Evolutionary conservation across 1,140 invertebrate species (phyloP).

Genomic region (Zaprionus capensis): DNA sequence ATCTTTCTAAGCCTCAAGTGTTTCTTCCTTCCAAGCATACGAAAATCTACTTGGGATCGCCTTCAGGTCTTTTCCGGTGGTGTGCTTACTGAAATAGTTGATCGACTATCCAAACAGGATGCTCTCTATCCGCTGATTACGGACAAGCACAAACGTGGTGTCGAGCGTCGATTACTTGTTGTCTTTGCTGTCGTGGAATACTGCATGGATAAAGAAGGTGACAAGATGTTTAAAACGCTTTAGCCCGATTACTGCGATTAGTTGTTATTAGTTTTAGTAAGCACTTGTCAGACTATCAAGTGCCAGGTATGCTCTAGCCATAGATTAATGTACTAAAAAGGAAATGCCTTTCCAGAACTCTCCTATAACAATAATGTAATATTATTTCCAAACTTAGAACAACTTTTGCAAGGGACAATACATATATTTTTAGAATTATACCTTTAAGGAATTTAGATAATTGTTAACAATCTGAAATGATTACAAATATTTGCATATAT

Average conservation of each 20-base stretch:
- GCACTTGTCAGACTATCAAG: conserved; percentile 21
- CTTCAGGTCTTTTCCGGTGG: conserved; percentile 89
- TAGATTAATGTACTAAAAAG: conserved; percentile 6
- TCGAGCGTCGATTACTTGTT: conserved; percentile 91
- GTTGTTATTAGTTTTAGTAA: conserved; percentile 53
- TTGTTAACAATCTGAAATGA: conserved; percentile 2
- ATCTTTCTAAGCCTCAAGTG: not conserved
- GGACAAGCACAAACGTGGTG: conserved; percentile 89
- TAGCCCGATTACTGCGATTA: conserved; percentile 38
- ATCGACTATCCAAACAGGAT: conserved; percentile 84
- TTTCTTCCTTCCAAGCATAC: conserved; percentile 86
- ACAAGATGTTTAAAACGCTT: conserved; percentile 83
- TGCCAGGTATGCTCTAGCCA: conserved; percentile 8
- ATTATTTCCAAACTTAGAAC: not conserved
- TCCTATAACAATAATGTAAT: not conserved
- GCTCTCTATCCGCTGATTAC: conserved; percentile 88
- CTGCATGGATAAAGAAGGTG: conserved; percentile 87
- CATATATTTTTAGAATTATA: conserved; percentile 11
- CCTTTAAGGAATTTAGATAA: conserved; percentile 10
- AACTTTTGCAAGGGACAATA: conserved; percentile 5
- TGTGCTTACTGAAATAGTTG: conserved; percentile 86
- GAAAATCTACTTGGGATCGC: conserved; percentile 88
- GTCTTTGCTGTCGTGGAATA: conserved; percentile 90
- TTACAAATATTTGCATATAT: not conserved
- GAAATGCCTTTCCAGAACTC: conserved; percentile 5